These are phyloP conservation scores for Astur gentilis DNA, from an alignment of 2,113 vertebrate genomes.

Conservation along the genomic window DNA sequence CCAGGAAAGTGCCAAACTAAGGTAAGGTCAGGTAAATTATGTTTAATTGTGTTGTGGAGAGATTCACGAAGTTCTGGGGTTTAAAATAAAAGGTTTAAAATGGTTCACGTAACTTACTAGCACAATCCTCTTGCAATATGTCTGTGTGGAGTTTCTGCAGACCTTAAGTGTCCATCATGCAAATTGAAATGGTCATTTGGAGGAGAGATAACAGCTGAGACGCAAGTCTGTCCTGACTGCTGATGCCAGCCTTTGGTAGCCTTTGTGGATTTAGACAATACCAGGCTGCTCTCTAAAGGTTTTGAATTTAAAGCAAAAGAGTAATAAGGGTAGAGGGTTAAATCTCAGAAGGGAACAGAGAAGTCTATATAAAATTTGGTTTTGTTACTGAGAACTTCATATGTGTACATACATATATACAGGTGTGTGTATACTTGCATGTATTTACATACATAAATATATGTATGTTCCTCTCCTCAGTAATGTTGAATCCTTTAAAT, in stretches of 20 bases:
- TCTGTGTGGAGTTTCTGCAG: background rate
- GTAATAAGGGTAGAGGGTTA: background rate
- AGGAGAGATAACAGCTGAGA: background rate
- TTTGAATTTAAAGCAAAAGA: background rate
- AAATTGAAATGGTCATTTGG: background rate
- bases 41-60: background rate
- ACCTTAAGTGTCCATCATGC: background rate
- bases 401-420: accelerated
- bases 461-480: background rate
- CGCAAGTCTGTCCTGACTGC: background rate
- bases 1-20: background rate
- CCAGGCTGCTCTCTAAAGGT: background rate
- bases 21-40: background rate
- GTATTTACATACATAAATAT: background rate
- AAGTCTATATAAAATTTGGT: background rate
- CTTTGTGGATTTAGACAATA: background rate
- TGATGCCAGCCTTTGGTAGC: background rate
- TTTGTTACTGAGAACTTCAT: background rate
- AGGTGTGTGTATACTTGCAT: accelerated
- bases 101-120: background rate
- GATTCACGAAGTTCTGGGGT: background rate
- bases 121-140: background rate
- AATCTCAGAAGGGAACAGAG: background rate
- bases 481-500: background rate
- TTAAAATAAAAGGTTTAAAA: background rate